Percentiles rank a stretch among this genome's conserved stretches.
phyloP scores from a whole-genome alignment of 2,888 invertebrate genomes.

The Parthenolecanium corni region DNA sequence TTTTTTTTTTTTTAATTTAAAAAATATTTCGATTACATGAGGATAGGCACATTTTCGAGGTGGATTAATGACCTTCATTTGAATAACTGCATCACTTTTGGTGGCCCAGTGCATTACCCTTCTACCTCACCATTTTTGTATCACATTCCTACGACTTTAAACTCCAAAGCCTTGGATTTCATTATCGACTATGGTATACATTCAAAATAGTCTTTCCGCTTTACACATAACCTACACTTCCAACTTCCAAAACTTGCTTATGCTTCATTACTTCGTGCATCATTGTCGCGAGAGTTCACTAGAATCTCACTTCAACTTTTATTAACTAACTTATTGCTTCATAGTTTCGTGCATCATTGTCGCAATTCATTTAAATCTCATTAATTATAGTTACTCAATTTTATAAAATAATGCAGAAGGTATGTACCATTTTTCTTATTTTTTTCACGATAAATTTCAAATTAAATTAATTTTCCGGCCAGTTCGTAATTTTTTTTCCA shows the following conservation, averaged over 20 bases:
- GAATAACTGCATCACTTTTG: constrained; percentile 23
- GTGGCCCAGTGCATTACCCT: constrained; percentile 21
- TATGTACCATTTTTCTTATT: too few relatives aligned
- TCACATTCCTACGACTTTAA: constrained; percentile 21
- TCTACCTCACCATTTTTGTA: constrained; percentile 1
- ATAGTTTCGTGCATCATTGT: too few relatives aligned
- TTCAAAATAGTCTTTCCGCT: constrained; percentile 4
- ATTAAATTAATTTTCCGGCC: too few relatives aligned
- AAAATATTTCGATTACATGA: neutral
- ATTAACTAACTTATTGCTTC: too few relatives aligned
- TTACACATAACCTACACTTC: neutral
- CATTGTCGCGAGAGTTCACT: too few relatives aligned
- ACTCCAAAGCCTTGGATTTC: constrained; percentile 19
- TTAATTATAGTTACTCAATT: too few relatives aligned
- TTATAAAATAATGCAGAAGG: too few relatives aligned
- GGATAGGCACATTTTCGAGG: neutral
- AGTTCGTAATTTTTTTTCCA: too few relatives aligned
- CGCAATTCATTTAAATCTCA: too few relatives aligned
- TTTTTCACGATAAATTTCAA: too few relatives aligned
- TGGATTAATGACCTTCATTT: constrained; percentile 25
- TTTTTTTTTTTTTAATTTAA: neutral
- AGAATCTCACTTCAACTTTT: too few relatives aligned
- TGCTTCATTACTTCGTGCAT: neutral
- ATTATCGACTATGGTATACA: constrained; percentile 12
- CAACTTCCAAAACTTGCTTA: neutral